Conservation (phyloP, 2,888 invertebrate species). For the Agrypnus murinus region DNA sequence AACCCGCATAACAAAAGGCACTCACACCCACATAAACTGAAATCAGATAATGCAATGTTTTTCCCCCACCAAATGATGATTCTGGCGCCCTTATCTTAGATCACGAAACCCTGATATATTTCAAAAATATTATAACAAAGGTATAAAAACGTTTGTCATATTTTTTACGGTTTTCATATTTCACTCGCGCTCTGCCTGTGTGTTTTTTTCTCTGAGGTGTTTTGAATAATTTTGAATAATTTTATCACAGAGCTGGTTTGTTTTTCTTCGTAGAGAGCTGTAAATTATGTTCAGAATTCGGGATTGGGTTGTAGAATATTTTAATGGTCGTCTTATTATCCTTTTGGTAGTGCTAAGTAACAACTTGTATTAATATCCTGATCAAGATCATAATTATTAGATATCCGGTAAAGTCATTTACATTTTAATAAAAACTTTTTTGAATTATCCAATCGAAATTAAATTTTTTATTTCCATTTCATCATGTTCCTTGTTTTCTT, state of each 20-base stretch:
- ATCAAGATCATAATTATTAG: slow-evolving; percentile 3
- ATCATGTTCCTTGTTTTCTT: too few relatives aligned
- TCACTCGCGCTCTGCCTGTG: slow-evolving; percentile 60
- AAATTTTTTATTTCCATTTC: too few relatives aligned
- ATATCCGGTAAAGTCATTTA: too few relatives aligned
- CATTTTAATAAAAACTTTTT: too few relatives aligned
- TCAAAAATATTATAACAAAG: slow-evolving; percentile 68
- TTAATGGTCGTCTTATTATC: slow-evolving; percentile 52
- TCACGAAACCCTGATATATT: slow-evolving; percentile 66
- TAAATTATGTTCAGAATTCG: slow-evolving; percentile 56
- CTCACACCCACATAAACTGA: slow-evolving; percentile 53
- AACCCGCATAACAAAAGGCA: slow-evolving; percentile 33
- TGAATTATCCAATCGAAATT: too few relatives aligned
- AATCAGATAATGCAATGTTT: slow-evolving; percentile 56
- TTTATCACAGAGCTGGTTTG: slow-evolving; percentile 64
- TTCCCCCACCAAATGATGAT: slow-evolving; percentile 50
- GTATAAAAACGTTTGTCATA: slow-evolving; percentile 69
- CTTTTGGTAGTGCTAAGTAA: slow-evolving; percentile 14
- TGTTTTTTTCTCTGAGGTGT: slow-evolving; percentile 60
- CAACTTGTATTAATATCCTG: slow-evolving; percentile 13
- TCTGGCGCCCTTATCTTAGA: slow-evolving; percentile 67
- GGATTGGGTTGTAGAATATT: slow-evolving; percentile 58
- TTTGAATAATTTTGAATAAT: slow-evolving; percentile 70
- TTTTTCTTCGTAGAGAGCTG: slow-evolving; percentile 60
- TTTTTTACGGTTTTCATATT: slow-evolving; percentile 71